Evolutionary conservation across 2,113 vertebrate genomes (phyloP), one percentile per base, ranked within the genome.

Genomic region (Dunckerocampus dactyliophorus): DNA sequence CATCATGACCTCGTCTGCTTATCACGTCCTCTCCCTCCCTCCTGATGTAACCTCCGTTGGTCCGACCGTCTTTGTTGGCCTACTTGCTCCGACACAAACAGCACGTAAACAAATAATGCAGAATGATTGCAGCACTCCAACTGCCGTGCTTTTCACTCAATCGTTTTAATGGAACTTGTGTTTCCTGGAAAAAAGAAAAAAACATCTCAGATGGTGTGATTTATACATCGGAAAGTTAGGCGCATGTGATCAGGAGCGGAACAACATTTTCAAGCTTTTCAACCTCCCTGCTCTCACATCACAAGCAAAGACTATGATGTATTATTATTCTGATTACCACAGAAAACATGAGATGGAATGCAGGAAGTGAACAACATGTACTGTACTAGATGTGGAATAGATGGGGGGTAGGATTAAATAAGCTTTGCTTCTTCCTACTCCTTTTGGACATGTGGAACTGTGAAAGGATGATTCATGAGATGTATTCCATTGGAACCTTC

Each of bases 1-100:
- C 52, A 2, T 15, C 11, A 57, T 49, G 50, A 11, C 54, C 51
- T 76, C 54, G 20, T 62, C 13, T 63, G 56, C 39, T 63, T 61
- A 61, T 66, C 20, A 17, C 9, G 8, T 50, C 60, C 13, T 55
- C 13, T 21, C 3, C 31, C 53, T 8, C 8, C 8, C 39, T 51
- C 50, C 22, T 28, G 11, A 15, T 52, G 17, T 8, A 56, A 60
- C 8, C 37, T 51, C 51, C 15, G 17, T 31, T 15, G 19, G 4
- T 42, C 3, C 54, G 7, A 15, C n/a, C 6, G 16, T 15, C 17
- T 42, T 39, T 43, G 19, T 43, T 28, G 20, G 14, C 47, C 55
- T 51, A 6, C 16, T 19, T 1, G 2, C 3, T 37, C 2, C n/a
- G 16, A 55, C 24, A 55, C 8, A 39, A 16, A 34, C 47, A 8